These are phyloP conservation scores for Lepus oiostolus DNA, from an alignment of 2,797 vertebrate genomes.

Conservation along the genomic window DNA sequence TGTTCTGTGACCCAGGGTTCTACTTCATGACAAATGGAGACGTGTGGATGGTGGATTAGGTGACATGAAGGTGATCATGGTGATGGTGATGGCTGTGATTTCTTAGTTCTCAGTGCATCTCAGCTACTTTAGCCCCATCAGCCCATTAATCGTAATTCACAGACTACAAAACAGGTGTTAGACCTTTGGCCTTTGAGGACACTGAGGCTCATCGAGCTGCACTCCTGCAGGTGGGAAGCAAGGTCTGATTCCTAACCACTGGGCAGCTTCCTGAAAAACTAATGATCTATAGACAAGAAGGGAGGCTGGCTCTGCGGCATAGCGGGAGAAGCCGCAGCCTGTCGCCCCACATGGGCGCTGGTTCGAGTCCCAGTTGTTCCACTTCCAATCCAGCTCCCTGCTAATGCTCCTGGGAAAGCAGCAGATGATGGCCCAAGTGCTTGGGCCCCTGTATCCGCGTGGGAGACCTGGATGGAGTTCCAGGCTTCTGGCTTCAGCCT, in stretches of 20 bases:
- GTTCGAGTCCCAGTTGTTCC: too few species aligned
- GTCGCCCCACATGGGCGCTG: too few species aligned
- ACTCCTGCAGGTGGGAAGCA: not conserved
- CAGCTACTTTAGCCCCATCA: not conserved
- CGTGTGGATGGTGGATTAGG: not conserved
- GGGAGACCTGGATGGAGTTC: too few species aligned
- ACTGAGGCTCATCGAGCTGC: not conserved
- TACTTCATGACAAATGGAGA: not conserved
- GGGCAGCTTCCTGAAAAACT: not conserved
- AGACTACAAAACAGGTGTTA: not conserved
- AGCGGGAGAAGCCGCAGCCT: too few species aligned
- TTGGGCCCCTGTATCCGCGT: too few species aligned
- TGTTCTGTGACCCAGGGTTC: not conserved
- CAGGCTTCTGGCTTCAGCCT: too few species aligned
- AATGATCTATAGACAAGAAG: conserved; percentile 5
- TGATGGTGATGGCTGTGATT: not conserved
- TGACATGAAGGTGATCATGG: accelerated
- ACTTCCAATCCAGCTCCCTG: too few species aligned
- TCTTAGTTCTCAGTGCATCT: not conserved
- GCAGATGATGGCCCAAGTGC: too few species aligned
- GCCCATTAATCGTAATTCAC: not conserved
- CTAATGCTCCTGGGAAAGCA: too few species aligned
- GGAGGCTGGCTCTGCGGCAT: too few species aligned
- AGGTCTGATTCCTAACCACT: not conserved
- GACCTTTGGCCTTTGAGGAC: not conserved